These are phyloP conservation scores for Riparia riparia DNA, from an alignment of 2,113 vertebrate species.

Conservation along the genomic window DNA sequence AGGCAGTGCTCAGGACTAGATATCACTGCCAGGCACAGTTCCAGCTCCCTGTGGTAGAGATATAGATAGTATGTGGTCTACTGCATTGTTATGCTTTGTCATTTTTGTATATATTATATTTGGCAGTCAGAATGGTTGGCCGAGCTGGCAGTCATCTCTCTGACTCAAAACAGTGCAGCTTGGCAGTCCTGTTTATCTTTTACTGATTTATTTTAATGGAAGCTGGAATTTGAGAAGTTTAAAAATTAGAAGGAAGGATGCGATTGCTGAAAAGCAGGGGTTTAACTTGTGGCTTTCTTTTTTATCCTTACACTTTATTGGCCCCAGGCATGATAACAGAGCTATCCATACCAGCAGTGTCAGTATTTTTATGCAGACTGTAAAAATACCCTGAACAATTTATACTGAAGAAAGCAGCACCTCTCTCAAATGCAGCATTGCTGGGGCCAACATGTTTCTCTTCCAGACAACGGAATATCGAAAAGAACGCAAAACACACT, in stretches of 20 bases:
- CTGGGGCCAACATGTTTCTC: neutral
- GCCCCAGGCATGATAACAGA: neutral
- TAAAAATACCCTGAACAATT: slow-evolving; percentile 37
- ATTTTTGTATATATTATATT: neutral
- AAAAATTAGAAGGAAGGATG: neutral
- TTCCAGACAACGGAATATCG: slow-evolving; percentile 42
- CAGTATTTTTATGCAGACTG: neutral
- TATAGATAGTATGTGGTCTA: neutral
- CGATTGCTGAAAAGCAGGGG: neutral
- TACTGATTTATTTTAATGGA: neutral
- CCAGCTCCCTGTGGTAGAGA: neutral
- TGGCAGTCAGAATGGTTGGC: neutral
- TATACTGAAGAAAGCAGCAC: neutral
- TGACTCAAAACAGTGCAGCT: neutral
- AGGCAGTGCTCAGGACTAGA: neutral
- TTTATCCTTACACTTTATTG: neutral
- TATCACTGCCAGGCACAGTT: neutral
- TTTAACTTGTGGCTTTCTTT: neutral
- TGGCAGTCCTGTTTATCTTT: neutral
- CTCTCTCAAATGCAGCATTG: neutral
- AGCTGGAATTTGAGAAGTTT: neutral
- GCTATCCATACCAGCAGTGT: neutral
- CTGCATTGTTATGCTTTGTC: neutral
- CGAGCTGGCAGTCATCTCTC: neutral
- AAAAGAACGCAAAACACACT: slow-evolving; percentile 13